Evolutionary conservation across 1,140 invertebrate genomes (phyloP).

Genomic region (Drosophila santomea): DNA sequence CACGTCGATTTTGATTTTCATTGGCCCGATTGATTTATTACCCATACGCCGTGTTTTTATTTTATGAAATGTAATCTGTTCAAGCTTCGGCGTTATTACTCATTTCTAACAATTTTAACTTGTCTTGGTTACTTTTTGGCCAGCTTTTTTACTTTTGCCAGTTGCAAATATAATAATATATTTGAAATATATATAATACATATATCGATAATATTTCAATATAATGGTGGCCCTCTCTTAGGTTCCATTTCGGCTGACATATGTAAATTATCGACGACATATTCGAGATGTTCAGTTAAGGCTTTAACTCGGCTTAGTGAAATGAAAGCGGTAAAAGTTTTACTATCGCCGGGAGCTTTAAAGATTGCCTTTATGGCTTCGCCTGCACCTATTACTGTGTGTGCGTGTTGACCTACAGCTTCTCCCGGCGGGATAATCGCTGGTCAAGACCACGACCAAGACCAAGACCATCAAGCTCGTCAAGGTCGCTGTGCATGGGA

Average conservation of each 20-base stretch:
- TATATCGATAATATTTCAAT: no score
- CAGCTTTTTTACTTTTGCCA: no score
- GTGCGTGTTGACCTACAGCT: constrained; percentile 25
- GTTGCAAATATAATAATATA: no score
- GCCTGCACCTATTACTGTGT: constrained; percentile 5
- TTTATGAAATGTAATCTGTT: no score
- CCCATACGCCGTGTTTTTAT: background rate
- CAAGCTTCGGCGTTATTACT: no score
- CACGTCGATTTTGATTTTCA: background rate
- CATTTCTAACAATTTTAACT: no score
- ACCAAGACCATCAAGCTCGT: constrained; percentile 7
- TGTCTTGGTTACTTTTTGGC: no score
- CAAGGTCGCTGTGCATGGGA: constrained; percentile 29
- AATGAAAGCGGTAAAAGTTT: background rate
- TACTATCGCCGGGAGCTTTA: constrained; percentile 13
- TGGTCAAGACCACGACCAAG: constrained; percentile 22
- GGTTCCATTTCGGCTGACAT: background rate
- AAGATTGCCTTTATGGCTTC: constrained; percentile 28
- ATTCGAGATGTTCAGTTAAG: background rate
- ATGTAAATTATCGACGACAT: no score
- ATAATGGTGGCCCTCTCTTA: no score
- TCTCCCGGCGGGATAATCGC: constrained; percentile 33
- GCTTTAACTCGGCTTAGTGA: no score
- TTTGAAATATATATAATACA: no score
- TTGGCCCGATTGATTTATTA: constrained; percentile 9